Evolutionary conservation across 2,113 vertebrate genomes (phyloP).

Genomic region (Baryphthengus martii): DNA sequence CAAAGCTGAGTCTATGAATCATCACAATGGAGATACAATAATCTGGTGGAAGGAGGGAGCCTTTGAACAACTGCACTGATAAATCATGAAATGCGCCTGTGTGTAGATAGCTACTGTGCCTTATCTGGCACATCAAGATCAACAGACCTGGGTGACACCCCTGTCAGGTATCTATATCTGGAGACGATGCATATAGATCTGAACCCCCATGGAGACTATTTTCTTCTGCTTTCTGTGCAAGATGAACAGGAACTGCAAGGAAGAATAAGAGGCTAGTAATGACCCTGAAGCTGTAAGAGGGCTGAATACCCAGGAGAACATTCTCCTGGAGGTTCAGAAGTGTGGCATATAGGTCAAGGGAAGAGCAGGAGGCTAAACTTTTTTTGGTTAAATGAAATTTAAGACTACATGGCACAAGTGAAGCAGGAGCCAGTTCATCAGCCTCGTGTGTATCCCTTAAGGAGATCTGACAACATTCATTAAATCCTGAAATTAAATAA

Average conservation of each 20-base stretch:
- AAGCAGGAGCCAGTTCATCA: neutral
- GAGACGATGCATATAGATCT: neutral
- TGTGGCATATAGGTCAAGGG: neutral
- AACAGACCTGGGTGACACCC: neutral
- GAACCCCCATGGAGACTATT: neutral
- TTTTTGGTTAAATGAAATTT: neutral
- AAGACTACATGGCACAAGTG: neutral
- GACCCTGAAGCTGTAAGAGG: neutral
- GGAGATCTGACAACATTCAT: slow-evolving; percentile 16
- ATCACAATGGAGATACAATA: neutral
- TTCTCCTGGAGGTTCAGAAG: neutral
- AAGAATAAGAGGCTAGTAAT: neutral
- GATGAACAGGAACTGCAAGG: neutral
- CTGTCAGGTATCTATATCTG: neutral
- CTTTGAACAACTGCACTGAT: neutral
- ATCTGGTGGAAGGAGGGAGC: neutral
- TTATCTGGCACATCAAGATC: neutral
- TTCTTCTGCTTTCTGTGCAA: neutral
- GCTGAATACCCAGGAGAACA: neutral
- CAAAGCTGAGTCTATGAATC: neutral
- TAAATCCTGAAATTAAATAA: slow-evolving; percentile 35
- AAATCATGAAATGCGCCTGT: neutral
- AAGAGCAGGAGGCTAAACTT: neutral
- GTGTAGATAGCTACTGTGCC: neutral
- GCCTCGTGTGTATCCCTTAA: neutral